Percentiles rank a stretch among this genome's conserved stretches.
Conservation (phyloP, 2,113 vertebrate genomes). For the Dryoscopus gambensis region DNA sequence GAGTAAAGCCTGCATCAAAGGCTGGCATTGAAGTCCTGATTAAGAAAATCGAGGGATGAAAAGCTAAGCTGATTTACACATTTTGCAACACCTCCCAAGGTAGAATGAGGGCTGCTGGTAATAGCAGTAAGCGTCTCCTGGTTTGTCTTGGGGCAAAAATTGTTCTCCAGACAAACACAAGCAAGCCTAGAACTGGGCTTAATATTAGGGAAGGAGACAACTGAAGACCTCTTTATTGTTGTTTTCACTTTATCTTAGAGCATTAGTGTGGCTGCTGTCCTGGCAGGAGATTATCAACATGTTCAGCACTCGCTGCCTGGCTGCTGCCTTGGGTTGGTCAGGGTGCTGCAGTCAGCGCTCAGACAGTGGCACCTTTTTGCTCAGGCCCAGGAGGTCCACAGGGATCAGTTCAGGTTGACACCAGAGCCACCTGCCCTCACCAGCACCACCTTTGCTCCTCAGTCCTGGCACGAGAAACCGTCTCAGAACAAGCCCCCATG, state of each 20-base stretch:
- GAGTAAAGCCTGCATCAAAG: slow-evolving; percentile 55
- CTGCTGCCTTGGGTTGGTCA: background rate
- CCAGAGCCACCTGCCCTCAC: background rate
- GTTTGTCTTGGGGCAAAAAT: slow-evolving; percentile 26
- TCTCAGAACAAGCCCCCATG: background rate
- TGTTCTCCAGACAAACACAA: background rate
- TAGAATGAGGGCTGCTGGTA: slow-evolving; percentile 7
- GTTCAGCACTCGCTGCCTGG: background rate
- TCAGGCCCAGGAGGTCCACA: background rate
- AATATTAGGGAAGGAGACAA: slow-evolving; percentile 3
- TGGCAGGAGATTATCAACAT: background rate
- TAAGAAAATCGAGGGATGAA: slow-evolving; percentile 43
- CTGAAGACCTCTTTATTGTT: background rate
- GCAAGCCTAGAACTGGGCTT: slow-evolving; percentile 1
- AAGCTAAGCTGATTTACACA: slow-evolving; percentile 34
- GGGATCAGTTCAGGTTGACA: background rate
- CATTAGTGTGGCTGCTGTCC: background rate
- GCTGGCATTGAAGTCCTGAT: slow-evolving; percentile 15
- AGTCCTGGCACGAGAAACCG: fast-evolving
- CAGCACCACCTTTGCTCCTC: background rate
- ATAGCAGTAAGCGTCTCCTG: slow-evolving; percentile 32
- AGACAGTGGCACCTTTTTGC: background rate
- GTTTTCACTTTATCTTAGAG: background rate
- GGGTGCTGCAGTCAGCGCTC: background rate
- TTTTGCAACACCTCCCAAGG: slow-evolving; percentile 46